A percentile compares a stretch with the other conserved stretches of the same genome.
Evolutionary conservation across 2,113 vertebrate species (phyloP).

Genomic region (Cavia aperea): DNA sequence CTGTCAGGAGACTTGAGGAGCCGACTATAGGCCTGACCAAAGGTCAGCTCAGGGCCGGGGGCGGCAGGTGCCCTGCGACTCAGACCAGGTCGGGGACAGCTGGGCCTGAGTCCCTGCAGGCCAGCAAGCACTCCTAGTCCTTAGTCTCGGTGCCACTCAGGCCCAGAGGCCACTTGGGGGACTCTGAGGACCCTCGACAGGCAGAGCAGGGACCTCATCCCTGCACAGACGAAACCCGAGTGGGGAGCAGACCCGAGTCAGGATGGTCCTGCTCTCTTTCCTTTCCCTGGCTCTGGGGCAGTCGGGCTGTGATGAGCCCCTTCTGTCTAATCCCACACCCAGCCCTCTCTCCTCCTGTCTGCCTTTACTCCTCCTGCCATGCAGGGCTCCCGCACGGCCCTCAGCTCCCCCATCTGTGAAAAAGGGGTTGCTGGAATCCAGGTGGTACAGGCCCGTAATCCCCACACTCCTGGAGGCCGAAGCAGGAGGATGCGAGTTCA

Average conservation of each 20-base stretch:
- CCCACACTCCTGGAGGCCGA: background rate
- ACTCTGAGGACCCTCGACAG: background rate
- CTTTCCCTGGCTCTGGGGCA: background rate
- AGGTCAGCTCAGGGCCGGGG: background rate
- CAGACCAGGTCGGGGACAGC: background rate
- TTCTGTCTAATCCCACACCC: background rate
- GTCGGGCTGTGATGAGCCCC: background rate
- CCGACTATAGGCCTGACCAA: background rate
- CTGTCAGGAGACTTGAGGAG: background rate
- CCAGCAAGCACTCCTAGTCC: background rate
- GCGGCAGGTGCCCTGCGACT: background rate
- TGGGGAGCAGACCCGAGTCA: background rate
- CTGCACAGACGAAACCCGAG: background rate
- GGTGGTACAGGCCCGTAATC: background rate
- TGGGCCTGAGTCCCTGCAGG: background rate
- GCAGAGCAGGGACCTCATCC: background rate
- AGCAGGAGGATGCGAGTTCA: background rate
- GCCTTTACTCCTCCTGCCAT: background rate
- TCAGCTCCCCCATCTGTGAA: background rate
- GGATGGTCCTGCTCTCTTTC: background rate
- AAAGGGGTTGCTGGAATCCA: background rate
- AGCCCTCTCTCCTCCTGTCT: background rate
- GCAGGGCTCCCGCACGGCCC: background rate
- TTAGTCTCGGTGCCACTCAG: background rate
- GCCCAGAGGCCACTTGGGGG: background rate